Evolutionary conservation across 2,113 vertebrate species (phyloP).

Genomic region (Melanotaenia duboulayi): DNA sequence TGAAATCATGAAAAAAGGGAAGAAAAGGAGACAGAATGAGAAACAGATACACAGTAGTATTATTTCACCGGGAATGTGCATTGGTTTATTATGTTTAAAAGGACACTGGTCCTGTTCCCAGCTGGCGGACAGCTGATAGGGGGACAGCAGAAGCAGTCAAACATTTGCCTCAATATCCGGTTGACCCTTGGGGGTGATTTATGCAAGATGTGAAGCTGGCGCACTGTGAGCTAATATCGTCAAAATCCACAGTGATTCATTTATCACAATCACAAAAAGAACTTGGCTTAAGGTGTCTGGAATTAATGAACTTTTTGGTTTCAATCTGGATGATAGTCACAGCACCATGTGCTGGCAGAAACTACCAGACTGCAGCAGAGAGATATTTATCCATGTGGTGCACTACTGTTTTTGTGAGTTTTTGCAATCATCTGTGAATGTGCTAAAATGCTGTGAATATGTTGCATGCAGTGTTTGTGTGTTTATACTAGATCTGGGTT

Average conservation of each 20-base stretch:
- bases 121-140: conserved; percentile 38
- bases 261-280: conserved; percentile 66
- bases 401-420: conserved; percentile 33
- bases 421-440: conserved; percentile 29
- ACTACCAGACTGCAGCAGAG: conserved; percentile 60
- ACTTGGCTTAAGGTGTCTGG: conserved; percentile 66
- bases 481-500: conserved; percentile 1
- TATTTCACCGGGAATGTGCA: conserved; percentile 29
- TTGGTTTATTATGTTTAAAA: conserved; percentile 59
- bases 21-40: conserved; percentile 28
- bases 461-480: conserved; percentile 20
- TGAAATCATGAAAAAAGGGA: conserved; percentile 21
- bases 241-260: conserved; percentile 71
- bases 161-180: conserved; percentile 71
- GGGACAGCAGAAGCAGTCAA: conserved; percentile 42
- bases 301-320: conserved; percentile 65
- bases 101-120: conserved; percentile 48
- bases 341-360: conserved; percentile 60
- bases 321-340: conserved; percentile 60
- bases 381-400: conserved; percentile 67
- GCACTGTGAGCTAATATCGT: conserved; percentile 66
- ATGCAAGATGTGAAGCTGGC: conserved; percentile 64
- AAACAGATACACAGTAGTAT: conserved; percentile 23
- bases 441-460: conserved; percentile 12
- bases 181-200: conserved; percentile 68